Evolutionary conservation across 2,113 vertebrate genomes (phyloP).

Genomic region (Siniperca chuatsi): DNA sequence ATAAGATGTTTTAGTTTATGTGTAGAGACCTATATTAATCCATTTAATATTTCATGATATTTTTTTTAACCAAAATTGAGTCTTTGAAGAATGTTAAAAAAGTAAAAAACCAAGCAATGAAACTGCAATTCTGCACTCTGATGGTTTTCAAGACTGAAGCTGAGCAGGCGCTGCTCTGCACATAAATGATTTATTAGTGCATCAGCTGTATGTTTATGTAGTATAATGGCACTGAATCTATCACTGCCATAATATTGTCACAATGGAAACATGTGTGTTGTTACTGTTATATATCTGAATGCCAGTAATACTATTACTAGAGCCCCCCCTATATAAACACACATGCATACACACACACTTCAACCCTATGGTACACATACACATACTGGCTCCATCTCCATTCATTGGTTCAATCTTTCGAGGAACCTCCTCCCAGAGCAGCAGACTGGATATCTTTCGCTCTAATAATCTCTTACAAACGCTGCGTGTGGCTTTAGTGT

Average conservation of each 20-base stretch:
- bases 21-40: not conserved
- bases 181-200: constrained; percentile 58
- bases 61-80: not conserved
- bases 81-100: not conserved
- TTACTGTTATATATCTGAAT: constrained; percentile 55
- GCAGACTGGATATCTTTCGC: constrained; percentile 81
- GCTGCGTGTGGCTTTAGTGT: constrained; percentile 75
- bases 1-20: not conserved
- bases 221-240: constrained; percentile 58
- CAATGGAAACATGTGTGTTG: constrained; percentile 54
- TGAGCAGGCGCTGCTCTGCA: constrained; percentile 45
- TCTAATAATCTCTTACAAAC: constrained; percentile 84
- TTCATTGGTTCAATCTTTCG: constrained; percentile 74
- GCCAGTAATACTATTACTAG: constrained; percentile 45
- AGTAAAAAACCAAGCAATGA: not conserved
- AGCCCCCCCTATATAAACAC: constrained; percentile 50
- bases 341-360: constrained; percentile 33
- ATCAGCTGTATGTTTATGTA: constrained; percentile 62
- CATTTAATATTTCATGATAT: not conserved
- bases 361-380: constrained; percentile 62
- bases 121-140: not conserved
- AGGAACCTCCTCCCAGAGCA: constrained; percentile 80
- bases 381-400: constrained; percentile 48
- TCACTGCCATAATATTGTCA: constrained; percentile 63
- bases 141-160: constrained; percentile 26